Percentiles rank a stretch among this genome's conserved stretches.
These are phyloP conservation scores for Ditylenchus dipsaci DNA, from an alignment of 1,140 invertebrate species.

Conservation along the genomic window DNA sequence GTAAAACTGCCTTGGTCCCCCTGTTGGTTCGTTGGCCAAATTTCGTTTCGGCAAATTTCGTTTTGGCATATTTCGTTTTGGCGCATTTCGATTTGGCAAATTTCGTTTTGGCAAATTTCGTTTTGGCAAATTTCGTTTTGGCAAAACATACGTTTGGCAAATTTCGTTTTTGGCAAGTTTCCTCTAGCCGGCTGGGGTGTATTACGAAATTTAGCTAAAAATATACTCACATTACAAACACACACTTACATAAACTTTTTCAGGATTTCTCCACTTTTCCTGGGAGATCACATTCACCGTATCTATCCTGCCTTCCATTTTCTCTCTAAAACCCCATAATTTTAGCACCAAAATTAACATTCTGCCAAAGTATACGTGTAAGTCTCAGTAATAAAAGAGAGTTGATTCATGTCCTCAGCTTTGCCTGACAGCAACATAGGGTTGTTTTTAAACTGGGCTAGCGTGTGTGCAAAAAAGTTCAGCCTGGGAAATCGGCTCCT, in stretches of 20 bases:
- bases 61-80: too few relatives aligned
- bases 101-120: too few relatives aligned
- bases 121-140: too few relatives aligned
- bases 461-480: slow-evolving; percentile 65
- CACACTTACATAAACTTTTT: slow-evolving; percentile 87
- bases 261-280: slow-evolving; percentile 90
- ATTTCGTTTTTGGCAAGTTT: too few relatives aligned
- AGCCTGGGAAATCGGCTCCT: slow-evolving; percentile 44
- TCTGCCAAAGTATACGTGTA: slow-evolving; percentile 73
- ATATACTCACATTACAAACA: too few relatives aligned
- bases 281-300: slow-evolving; percentile 78
- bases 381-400: slow-evolving; percentile 86
- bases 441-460: slow-evolving; percentile 70
- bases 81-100: too few relatives aligned
- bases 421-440: slow-evolving; percentile 58
- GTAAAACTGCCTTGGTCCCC: too few relatives aligned
- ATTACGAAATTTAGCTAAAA: too few relatives aligned
- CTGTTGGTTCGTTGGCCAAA: too few relatives aligned
- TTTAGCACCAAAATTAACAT: slow-evolving; percentile 14
- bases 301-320: slow-evolving; percentile 81
- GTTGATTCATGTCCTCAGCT: slow-evolving; percentile 73
- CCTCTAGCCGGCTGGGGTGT: too few relatives aligned
- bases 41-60: too few relatives aligned
- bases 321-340: slow-evolving; percentile 67
- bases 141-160: too few relatives aligned